phyloP scores from a whole-genome alignment of 2,888 invertebrate species.

The Trichopria drosophilae region DNA sequence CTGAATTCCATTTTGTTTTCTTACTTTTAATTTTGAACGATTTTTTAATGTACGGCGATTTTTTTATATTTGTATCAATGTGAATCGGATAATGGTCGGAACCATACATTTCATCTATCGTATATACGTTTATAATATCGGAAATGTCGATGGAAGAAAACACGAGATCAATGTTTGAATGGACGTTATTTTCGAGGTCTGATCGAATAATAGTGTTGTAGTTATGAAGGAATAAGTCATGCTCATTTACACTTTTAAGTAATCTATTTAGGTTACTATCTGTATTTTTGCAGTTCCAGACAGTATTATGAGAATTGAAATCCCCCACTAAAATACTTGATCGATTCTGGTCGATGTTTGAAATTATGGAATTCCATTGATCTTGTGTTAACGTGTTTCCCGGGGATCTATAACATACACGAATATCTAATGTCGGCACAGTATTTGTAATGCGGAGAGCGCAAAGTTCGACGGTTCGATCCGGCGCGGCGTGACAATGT shows the following conservation, averaged over 20 bases:
- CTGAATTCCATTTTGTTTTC: no score
- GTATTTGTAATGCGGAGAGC: not conserved
- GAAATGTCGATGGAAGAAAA: slow-evolving; percentile 6
- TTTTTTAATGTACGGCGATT: no score
- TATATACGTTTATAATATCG: slow-evolving; percentile 11
- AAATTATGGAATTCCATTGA: not conserved
- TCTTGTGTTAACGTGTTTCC: not conserved
- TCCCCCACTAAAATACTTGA: slow-evolving; percentile 10
- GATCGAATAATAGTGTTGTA: slow-evolving; percentile 4
- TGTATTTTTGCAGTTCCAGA: slow-evolving; percentile 14
- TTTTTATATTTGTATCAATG: no score
- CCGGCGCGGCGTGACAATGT: not conserved
- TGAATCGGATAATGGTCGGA: no score
- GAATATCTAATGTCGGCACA: not conserved
- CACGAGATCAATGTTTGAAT: slow-evolving; percentile 23
- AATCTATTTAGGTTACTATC: slow-evolving; percentile 16
- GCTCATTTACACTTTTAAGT: slow-evolving; percentile 2
- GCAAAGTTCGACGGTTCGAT: not conserved
- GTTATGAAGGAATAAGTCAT: slow-evolving; percentile 17
- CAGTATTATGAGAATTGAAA: slow-evolving; percentile 15
- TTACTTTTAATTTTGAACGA: no score
- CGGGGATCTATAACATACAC: not conserved
- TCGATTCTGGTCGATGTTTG: not conserved
- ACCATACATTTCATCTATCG: slow-evolving; percentile 16
- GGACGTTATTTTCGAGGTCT: not conserved